Evolutionary conservation across 2,888 invertebrate genomes (phyloP).

Genomic region (Dasysyrphus albostriatus): DNA sequence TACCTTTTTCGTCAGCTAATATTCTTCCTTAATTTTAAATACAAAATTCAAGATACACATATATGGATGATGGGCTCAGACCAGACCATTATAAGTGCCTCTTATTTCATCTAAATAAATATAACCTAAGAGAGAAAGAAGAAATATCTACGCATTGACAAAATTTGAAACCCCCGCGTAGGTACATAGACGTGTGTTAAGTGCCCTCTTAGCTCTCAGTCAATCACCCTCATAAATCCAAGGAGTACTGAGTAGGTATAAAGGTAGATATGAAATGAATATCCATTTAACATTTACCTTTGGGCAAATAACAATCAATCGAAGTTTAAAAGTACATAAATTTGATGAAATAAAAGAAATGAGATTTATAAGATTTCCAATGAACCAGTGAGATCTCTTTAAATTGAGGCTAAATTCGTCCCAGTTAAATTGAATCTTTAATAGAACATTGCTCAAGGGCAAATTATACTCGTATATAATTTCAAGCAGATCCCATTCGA

Average conservation of each 20-base stretch:
- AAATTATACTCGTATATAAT: not conserved
- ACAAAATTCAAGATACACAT: too few relatives aligned
- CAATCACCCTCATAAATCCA: not conserved
- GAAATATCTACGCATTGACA: not conserved
- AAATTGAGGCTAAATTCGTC: not conserved
- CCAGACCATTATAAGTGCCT: too few relatives aligned
- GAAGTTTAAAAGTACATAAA: conserved; percentile 24
- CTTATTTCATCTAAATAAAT: too few relatives aligned
- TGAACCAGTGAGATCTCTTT: not conserved
- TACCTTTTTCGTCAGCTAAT: too few relatives aligned
- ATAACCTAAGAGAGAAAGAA: too few relatives aligned
- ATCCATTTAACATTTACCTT: conserved; percentile 24
- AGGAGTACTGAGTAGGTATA: not conserved
- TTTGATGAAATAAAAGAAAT: not conserved
- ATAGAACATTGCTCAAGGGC: not conserved
- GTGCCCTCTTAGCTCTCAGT: not conserved
- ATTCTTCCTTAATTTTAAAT: too few relatives aligned
- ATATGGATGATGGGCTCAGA: too few relatives aligned
- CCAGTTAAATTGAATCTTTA: not conserved
- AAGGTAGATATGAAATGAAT: not conserved
- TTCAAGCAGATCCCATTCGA: too few relatives aligned
- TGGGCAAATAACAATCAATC: conserved; percentile 17
- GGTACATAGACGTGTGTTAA: conserved; percentile 1
- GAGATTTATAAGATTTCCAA: conserved; percentile 6
- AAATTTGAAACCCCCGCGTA: not conserved